Conservation (phyloP, 1,140 invertebrate species). For the Muscidifurax raptorellus region DNA sequence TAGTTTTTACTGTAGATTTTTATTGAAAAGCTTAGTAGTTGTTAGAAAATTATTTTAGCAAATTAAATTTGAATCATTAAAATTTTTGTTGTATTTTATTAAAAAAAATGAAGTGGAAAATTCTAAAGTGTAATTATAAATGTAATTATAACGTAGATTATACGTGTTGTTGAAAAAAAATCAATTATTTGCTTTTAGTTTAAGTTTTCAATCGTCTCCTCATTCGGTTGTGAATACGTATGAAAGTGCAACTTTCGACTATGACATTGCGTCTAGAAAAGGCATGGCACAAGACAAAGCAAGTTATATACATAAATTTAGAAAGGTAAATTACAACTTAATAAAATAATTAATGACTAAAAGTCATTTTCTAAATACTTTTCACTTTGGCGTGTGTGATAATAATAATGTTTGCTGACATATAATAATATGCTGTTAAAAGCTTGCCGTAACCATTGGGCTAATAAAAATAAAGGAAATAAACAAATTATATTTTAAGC, state of each 20-base stretch:
- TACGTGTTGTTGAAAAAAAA: conserved; percentile 40
- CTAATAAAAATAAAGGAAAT: conserved; percentile 28
- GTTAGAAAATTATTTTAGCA: not conserved
- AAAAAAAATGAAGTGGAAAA: not conserved
- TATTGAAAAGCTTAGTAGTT: conserved; percentile 12
- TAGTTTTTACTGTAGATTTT: conserved; percentile 13
- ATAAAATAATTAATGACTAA: conserved; percentile 30
- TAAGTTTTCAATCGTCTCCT: conserved; percentile 64
- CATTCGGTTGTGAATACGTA: conserved; percentile 71
- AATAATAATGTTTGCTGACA: conserved; percentile 27
- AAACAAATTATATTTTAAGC: conserved; percentile 47
- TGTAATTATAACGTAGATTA: conserved; percentile 29
- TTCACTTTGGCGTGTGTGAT: conserved; percentile 46
- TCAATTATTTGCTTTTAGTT: conserved; percentile 57
- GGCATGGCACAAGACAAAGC: conserved; percentile 37
- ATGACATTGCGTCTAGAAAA: conserved; percentile 7
- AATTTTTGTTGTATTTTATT: conserved; percentile 37
- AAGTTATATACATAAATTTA: conserved; percentile 26
- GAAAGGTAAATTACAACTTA: conserved; percentile 30
- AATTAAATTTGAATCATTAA: not conserved
- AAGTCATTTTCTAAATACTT: conserved; percentile 48
- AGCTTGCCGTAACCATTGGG: conserved; percentile 35
- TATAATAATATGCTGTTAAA: conserved; percentile 28
- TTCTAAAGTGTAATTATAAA: conserved; percentile 15
- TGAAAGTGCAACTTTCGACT: conserved; percentile 43